Base-by-base conservation (phyloP, 2,888 invertebrate species). In the Cephus nigrinus region DNA sequence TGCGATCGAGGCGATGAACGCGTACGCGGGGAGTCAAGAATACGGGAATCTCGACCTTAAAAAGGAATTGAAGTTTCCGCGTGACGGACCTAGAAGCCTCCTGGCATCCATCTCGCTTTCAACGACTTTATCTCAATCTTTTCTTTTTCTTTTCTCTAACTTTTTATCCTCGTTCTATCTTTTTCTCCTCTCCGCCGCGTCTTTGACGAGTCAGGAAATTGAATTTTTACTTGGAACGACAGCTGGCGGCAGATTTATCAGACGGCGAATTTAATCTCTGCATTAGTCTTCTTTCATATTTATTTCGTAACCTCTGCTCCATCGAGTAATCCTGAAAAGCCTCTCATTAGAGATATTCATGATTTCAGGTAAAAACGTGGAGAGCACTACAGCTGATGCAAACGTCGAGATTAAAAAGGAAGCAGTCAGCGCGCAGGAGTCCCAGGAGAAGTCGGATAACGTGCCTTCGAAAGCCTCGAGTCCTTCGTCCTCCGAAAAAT, bases 401-500 rank as follows among this genome's bases (percentile, higher is more conserved):
- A 40, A 30, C 74, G 69, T 35, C 32, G 12, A 40, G n/a, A 81
- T 36, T 4, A 86, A 81, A 35, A 86, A 82, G 36, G 82, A 81
- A 4, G 74, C 73, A 4, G 15, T 82, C 33, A 85, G 82, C 74
- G 36, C 74, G 15, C 84, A 85, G 71, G 83, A 82, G 5, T 80
- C 83, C 12, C 86, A 85, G 55, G 88, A 88, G n/a, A 84, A 84
- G 36, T 79, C 80, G 12, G 90, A 88, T 36, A 88, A 86, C 74
- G 76, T 82, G 33, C 84, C 86, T 15, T 89, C 90, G 9, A 87
- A 88, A 77, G 83, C 86, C 4, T 87, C 90, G 78, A 89, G 89
- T 76, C 87, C 89, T 1, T 88, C 90, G 11, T 88, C 88, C 11
- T 90, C 89, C 31, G 90, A 89, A 74, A 90, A 90, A 69, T 91